A percentile compares a stretch with the other conserved stretches of the same genome.
These are phyloP conservation scores for Thaumetopoea pityocampa DNA, from an alignment of 1,140 invertebrate species.

Conservation along the genomic window DNA sequence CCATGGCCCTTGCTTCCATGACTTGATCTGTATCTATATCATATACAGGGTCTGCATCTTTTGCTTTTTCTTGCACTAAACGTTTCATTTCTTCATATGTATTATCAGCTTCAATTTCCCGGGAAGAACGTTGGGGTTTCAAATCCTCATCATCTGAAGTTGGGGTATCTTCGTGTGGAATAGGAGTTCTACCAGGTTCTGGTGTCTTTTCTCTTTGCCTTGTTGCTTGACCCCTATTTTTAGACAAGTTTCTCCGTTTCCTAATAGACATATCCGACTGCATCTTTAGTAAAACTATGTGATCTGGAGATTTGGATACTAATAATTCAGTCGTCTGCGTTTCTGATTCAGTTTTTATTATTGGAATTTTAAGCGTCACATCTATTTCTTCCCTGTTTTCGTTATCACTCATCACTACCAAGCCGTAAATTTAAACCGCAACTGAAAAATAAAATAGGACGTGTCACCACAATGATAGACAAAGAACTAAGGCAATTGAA, in stretches of 20 bases:
- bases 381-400: conserved; percentile 22
- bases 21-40: conserved; percentile 68
- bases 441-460: conserved; percentile 43
- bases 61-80: conserved; percentile 61
- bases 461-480: conserved; percentile 20
- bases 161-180: conserved; percentile 65
- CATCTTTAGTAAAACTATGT: conserved; percentile 38
- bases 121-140: conserved; percentile 41
- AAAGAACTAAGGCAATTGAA: conserved; percentile 25
- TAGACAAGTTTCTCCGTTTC: conserved; percentile 74
- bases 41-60: conserved; percentile 64
- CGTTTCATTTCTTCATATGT: conserved; percentile 72
- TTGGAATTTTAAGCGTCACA: conserved; percentile 36
- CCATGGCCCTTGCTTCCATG: conserved; percentile 57
- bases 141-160: conserved; percentile 70
- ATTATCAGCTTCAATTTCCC: conserved; percentile 69
- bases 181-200: conserved; percentile 56
- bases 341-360: conserved; percentile 54
- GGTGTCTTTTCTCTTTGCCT: conserved; percentile 78
- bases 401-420: conserved; percentile 42
- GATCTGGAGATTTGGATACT: conserved; percentile 28
- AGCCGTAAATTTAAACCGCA: conserved; percentile 17
- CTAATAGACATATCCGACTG: conserved; percentile 63
- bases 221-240: conserved; percentile 66
- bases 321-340: conserved; percentile 45